phyloP scores from a whole-genome alignment of 2,888 invertebrate genomes.

The Pseudanteris insignis region DNA sequence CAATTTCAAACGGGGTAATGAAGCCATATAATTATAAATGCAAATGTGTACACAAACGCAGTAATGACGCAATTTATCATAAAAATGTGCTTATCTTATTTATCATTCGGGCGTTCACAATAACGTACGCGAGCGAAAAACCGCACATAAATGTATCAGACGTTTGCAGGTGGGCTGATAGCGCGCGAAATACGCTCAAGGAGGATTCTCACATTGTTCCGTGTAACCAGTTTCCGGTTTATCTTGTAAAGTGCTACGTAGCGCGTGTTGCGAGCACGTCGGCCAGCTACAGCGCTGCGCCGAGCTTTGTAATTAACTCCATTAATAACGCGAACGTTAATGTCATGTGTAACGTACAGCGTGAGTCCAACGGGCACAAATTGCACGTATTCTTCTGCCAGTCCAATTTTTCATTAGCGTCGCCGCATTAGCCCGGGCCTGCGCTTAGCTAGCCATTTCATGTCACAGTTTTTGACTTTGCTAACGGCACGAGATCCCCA shows the following conservation, averaged over 20 bases:
- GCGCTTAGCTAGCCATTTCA: too few species aligned
- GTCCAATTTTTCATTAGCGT: slow-evolving; percentile 13
- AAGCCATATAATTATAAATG: slow-evolving; percentile 32
- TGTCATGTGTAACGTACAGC: slow-evolving; percentile 43
- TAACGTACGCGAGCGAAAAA: slow-evolving; percentile 34
- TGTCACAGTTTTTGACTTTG: too few species aligned
- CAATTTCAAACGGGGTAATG: slow-evolving; percentile 20
- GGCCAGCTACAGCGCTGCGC: slow-evolving; percentile 23
- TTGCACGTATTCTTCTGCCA: slow-evolving; percentile 5
- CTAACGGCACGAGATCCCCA: too few species aligned
- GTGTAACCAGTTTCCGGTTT: slow-evolving; percentile 46
- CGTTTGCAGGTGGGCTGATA: slow-evolving; percentile 35
- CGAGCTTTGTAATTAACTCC: slow-evolving; percentile 48
- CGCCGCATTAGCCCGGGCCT: too few species aligned
- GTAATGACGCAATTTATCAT: slow-evolving; percentile 27
- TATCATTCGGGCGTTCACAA: slow-evolving; percentile 15
- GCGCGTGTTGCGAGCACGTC: slow-evolving; percentile 40
- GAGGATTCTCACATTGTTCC: slow-evolving; percentile 45
- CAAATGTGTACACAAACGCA: slow-evolving; percentile 17
- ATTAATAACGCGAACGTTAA: slow-evolving; percentile 47
- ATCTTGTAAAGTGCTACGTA: slow-evolving; percentile 44
- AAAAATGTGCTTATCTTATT: slow-evolving; percentile 36
- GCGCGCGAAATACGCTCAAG: slow-evolving; percentile 37
- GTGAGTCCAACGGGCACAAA: slow-evolving; percentile 15
- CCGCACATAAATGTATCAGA: slow-evolving; percentile 41